A percentile compares a stretch with the other conserved stretches of the same genome.
Evolutionary conservation across 1,140 invertebrate species (phyloP).

Genomic region (Philotrypesis tridentata): DNA sequence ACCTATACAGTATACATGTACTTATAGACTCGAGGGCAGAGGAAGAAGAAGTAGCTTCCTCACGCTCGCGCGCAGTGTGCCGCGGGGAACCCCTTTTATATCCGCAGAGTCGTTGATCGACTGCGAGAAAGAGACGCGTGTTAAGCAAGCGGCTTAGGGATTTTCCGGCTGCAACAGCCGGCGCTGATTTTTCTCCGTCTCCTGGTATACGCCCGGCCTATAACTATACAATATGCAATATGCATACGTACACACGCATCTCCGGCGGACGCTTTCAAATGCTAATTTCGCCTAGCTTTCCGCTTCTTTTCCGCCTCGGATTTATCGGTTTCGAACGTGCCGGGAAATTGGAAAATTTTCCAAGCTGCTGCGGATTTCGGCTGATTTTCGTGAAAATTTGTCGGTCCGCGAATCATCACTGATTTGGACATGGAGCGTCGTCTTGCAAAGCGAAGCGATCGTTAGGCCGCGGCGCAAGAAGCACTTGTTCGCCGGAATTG

Average conservation of each 20-base stretch:
- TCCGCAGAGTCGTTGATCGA: background rate
- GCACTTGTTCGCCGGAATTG: background rate
- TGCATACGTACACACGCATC: too few species aligned
- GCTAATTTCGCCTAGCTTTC: slow-evolving; percentile 7
- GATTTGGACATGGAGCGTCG: background rate
- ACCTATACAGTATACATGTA: too few species aligned
- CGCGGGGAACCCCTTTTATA: slow-evolving; percentile 38
- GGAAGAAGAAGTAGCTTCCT: background rate
- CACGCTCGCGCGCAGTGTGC: background rate
- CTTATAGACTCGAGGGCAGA: too few species aligned
- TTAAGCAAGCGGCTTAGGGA: slow-evolving; percentile 30
- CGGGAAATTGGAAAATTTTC: too few species aligned
- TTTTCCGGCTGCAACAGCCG: slow-evolving; percentile 14
- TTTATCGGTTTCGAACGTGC: background rate
- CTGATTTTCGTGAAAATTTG: slow-evolving; percentile 21
- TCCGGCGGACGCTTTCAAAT: background rate
- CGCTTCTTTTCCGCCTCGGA: background rate
- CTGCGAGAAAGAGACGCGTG: slow-evolving; percentile 5
- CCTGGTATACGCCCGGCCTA: too few species aligned
- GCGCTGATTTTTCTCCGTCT: background rate
- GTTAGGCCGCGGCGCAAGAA: too few species aligned
- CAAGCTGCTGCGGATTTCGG: background rate
- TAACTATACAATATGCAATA: background rate
- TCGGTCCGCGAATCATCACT: background rate
- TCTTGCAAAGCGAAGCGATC: too few species aligned